Evolutionary conservation across 1,140 invertebrate species (phyloP).

Genomic region (Magallana angulata): DNA sequence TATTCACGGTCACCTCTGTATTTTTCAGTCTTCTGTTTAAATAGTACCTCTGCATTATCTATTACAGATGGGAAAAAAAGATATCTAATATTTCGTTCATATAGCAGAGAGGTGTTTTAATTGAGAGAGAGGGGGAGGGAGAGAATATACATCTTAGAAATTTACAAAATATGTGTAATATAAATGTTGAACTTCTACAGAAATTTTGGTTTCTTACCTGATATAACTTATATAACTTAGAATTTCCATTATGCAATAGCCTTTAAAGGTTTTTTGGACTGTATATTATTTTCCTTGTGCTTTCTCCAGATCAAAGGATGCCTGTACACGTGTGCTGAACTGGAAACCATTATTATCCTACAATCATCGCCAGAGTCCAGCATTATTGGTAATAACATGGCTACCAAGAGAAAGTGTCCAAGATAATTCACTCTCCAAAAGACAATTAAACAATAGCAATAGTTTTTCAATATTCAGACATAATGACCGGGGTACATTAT

Average conservation of each 20-base stretch:
- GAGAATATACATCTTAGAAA: too few relatives aligned
- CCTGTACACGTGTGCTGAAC: conserved; percentile 45
- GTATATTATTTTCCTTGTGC: conserved; percentile 44
- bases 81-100: not conserved
- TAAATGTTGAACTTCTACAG: too few relatives aligned
- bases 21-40: conserved; percentile 51
- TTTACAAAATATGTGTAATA: too few relatives aligned
- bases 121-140: too few relatives aligned
- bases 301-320: conserved; percentile 50
- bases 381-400: conserved; percentile 57
- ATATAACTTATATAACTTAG: conserved; percentile 4
- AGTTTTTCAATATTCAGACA: too few relatives aligned
- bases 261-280: conserved; percentile 17
- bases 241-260: conserved; percentile 42
- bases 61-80: not conserved
- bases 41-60: conserved; percentile 64
- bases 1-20: conserved; percentile 52
- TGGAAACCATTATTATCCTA: conserved; percentile 57
- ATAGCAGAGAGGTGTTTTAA: not conserved
- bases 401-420: conserved; percentile 56
- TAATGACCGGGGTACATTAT: too few relatives aligned
- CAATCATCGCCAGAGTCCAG: conserved; percentile 55
- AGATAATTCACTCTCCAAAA: conserved; percentile 59
- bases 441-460: not conserved
- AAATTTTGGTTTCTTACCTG: not conserved